Base-by-base conservation (phyloP, 1,140 invertebrate genomes). In the Drosophila parvula region DNA sequence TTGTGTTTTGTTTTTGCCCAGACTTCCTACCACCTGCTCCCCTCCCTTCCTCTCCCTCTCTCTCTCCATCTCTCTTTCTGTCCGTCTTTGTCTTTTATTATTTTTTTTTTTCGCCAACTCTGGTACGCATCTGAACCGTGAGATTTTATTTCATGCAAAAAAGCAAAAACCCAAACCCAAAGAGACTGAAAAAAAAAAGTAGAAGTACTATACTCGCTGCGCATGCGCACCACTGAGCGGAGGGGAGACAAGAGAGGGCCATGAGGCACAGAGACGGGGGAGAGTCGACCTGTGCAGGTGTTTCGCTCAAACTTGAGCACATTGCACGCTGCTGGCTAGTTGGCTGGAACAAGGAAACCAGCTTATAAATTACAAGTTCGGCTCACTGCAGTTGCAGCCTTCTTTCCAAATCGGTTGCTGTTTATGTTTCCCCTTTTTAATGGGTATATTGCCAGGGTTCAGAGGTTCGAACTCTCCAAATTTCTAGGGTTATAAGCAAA, bases 111-210 rank as follows among this genome's bases (percentile, higher is more conserved):
- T 67, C 27, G 83, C 83, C 84, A 89, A 88, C 84, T 88, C 70
- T 71, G 65, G 65, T 89, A 89, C 84, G 84, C 84, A 89, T 89
- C 84, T 89, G 84, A 89, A 89, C 85, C 84, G 84, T 89, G 84
- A 89, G 84, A 89, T 89, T 89, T 89, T 89, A 81, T 89, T 89
- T 89, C 84, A 89, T 89, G 84, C 84, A 89, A 89, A 89, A 77
- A 86, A 83, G 70, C 67, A 70, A 68, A 70, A 86, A 82, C 51
- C 51, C 32, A 28, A 64, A 18, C 36, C 55, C 36, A 45, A 53
- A 36, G 61, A 12, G 44, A 38, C 63, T 38, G 36, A 83, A 50
- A 32, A 30, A 30, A 30, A 76, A 86, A 89, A 89, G 84, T 84
- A 89, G 80, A 89, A 89, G 84, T 89, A 88, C 84, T 80, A 38